phyloP scores from a whole-genome alignment of 1,140 invertebrate genomes.

The Andricus grossulariae region DNA sequence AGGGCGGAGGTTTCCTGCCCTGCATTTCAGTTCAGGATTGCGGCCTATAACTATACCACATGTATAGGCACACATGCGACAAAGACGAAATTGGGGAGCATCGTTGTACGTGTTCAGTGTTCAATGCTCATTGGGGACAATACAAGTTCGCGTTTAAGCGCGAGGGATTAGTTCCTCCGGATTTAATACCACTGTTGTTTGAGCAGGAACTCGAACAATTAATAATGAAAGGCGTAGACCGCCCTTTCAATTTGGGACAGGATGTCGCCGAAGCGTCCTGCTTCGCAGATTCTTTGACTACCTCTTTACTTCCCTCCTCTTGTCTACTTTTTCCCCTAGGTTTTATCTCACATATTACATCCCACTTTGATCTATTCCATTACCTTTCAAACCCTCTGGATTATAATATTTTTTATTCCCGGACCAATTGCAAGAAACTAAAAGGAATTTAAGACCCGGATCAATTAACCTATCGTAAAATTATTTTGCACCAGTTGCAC shows the following conservation, averaged over 20 bases:
- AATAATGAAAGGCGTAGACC: constrained; percentile 64
- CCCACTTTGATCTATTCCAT: background rate
- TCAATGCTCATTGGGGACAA: constrained; percentile 50
- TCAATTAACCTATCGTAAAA: no score
- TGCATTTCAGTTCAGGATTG: constrained; percentile 51
- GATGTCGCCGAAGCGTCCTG: constrained; percentile 62
- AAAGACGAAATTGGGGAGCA: constrained; percentile 4
- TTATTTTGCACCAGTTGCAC: no score
- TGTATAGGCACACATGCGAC: constrained; percentile 10
- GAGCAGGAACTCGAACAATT: constrained; percentile 72
- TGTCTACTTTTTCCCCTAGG: background rate
- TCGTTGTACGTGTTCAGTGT: constrained; percentile 11
- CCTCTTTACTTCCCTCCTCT: background rate
- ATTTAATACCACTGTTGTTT: constrained; percentile 69
- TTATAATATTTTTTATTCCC: no score
- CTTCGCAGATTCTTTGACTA: constrained; percentile 49
- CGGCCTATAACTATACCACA: constrained; percentile 25
- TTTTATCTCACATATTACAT: constrained; percentile 34
- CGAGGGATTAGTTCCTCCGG: constrained; percentile 67
- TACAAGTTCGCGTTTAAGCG: constrained; percentile 56
- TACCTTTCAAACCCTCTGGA: no score
- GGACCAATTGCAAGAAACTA: no score
- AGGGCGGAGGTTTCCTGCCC: constrained; percentile 39
- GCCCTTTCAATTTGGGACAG: constrained; percentile 65
- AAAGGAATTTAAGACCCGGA: no score